Percentiles rank a stretch among this genome's conserved stretches.
Evolutionary conservation across 2,888 invertebrate genomes (phyloP).

Genomic region (Macrophya annulata): DNA sequence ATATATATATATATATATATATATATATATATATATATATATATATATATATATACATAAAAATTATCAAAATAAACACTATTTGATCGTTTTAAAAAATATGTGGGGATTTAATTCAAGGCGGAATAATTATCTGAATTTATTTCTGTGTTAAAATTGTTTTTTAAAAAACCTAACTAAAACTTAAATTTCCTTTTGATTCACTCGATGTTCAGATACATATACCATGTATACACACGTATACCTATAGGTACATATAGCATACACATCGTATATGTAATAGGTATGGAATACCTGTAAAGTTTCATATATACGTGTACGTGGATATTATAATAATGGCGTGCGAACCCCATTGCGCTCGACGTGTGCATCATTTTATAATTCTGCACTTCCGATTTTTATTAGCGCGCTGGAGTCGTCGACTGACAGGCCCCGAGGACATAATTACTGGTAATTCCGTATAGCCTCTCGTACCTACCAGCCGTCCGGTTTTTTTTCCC

Average conservation of each 20-base stretch:
- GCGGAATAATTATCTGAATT: no score
- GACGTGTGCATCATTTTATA: constrained; percentile 40
- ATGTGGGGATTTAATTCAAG: background rate
- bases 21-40: no score
- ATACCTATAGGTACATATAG: background rate
- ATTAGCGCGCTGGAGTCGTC: background rate
- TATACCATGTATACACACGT: background rate
- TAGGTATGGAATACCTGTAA: background rate
- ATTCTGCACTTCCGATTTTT: constrained; percentile 40
- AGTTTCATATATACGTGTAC: background rate
- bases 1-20: no score
- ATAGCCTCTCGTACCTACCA: background rate
- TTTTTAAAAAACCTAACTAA: no score
- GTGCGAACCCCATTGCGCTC: background rate
- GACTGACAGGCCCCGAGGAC: constrained; percentile 33
- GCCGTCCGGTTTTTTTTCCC: background rate
- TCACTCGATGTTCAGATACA: background rate
- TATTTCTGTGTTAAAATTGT: no score
- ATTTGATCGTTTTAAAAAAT: no score
- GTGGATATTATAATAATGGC: background rate
- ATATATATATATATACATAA: no score
- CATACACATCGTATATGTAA: no score
- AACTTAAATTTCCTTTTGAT: background rate
- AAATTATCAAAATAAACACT: no score
- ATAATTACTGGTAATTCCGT: constrained; percentile 45